These are phyloP conservation scores for Chymomyza procnemis DNA, from an alignment of 2,888 invertebrate genomes.

Conservation along the genomic window DNA sequence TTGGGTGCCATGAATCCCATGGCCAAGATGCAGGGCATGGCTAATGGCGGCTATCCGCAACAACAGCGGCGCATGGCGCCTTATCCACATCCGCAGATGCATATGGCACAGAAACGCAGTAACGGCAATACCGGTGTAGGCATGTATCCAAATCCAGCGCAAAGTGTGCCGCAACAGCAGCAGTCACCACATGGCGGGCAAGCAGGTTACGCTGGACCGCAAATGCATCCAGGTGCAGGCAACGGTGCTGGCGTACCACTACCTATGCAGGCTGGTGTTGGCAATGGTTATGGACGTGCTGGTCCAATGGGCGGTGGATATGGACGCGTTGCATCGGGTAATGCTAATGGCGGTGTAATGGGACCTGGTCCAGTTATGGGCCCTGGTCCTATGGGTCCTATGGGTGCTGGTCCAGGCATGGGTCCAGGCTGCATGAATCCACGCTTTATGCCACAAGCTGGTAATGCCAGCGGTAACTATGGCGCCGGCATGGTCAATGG, in stretches of 20 bases:
- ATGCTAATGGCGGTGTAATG: slow-evolving; percentile 55
- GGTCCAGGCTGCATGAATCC: slow-evolving; percentile 73
- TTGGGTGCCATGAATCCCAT: slow-evolving; percentile 84
- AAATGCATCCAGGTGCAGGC: slow-evolving; percentile 73
- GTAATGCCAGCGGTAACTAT: slow-evolving; percentile 65
- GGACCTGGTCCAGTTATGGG: slow-evolving; percentile 52
- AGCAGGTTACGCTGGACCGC: slow-evolving; percentile 72
- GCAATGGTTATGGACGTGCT: slow-evolving; percentile 77
- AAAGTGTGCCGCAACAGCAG: slow-evolving; percentile 78
- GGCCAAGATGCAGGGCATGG: slow-evolving; percentile 81
- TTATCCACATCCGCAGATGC: slow-evolving; percentile 91
- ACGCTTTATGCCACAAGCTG: slow-evolving; percentile 75
- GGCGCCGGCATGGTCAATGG: slow-evolving; percentile 59
- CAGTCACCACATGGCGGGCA: slow-evolving; percentile 70
- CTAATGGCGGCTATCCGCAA: slow-evolving; percentile 82
- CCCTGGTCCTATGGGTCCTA: slow-evolving; percentile 73
- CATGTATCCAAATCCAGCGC: slow-evolving; percentile 80
- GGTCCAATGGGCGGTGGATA: slow-evolving; percentile 69
- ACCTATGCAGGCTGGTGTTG: slow-evolving; percentile 78
- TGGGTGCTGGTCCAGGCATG: slow-evolving; percentile 61
- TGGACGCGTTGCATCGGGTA: slow-evolving; percentile 60
- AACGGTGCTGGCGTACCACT: slow-evolving; percentile 76
- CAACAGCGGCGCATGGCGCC: slow-evolving; percentile 86
- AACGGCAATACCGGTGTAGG: slow-evolving; percentile 46
- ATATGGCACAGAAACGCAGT: slow-evolving; percentile 86